Evolutionary conservation across 2,113 vertebrate species (phyloP).

Genomic region (Paracanthobrama guichenoti): DNA sequence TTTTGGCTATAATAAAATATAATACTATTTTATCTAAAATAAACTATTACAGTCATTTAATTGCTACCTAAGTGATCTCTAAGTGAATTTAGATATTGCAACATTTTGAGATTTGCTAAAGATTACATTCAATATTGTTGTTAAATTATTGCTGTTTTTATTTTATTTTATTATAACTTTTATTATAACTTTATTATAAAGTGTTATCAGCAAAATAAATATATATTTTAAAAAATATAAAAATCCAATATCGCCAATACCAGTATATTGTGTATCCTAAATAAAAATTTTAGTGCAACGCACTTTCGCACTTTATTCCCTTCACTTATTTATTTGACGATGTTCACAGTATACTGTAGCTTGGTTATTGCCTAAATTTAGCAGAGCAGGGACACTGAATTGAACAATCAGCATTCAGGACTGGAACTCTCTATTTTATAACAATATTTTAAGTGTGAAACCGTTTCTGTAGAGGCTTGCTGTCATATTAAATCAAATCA

Average conservation of each 20-base stretch:
- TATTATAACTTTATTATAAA: not conserved
- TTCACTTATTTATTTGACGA: not conserved
- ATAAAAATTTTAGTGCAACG: not conserved
- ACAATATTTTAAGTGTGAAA: not conserved
- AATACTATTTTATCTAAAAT: not conserved
- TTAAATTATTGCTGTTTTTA: not conserved
- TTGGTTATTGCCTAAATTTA: not conserved
- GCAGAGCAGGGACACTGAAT: not conserved
- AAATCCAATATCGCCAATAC: not conserved
- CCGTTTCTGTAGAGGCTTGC: not conserved
- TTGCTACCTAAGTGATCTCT: no score
- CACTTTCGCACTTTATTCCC: not conserved
- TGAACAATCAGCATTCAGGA: not conserved
- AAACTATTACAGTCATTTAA: no score
- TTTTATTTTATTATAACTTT: not conserved
- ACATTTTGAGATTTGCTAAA: not conserved
- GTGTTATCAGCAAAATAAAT: not conserved
- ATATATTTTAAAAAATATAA: not conserved
- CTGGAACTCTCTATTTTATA: not conserved
- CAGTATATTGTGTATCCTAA: not conserved
- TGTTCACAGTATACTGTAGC: not conserved
- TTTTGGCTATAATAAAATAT: no score
- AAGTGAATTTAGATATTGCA: not conserved
- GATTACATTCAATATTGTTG: not conserved
- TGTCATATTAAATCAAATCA: not conserved